A percentile compares a stretch with the other conserved stretches of the same genome.
Conservation (phyloP, 2,797 vertebrate genomes). For the Nasua narica region DNA sequence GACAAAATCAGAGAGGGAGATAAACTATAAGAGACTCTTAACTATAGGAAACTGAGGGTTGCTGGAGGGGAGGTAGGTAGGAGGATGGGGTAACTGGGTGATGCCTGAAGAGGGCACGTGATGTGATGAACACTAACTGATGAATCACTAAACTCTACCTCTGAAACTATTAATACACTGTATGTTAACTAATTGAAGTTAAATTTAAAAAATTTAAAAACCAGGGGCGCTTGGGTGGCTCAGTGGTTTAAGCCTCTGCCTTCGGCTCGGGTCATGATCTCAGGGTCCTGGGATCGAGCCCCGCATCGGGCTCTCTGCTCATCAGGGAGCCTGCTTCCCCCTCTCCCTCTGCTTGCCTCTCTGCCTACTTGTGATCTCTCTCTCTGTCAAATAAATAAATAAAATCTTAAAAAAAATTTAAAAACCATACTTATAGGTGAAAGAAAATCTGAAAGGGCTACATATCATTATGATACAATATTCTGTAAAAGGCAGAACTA, state of each 20-base stretch:
- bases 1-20: background rate
- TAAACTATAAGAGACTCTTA: background rate
- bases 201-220: background rate
- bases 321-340: too few species aligned
- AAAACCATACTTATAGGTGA: background rate
- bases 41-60: background rate
- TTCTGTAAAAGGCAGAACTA: background rate
- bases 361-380: too few species aligned
- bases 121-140: background rate
- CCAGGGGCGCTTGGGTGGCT: too few species aligned
- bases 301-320: too few species aligned
- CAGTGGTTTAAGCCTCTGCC: too few species aligned
- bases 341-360: too few species aligned
- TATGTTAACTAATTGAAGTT: background rate
- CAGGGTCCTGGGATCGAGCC: too few species aligned
- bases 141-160: background rate
- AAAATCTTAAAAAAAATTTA: background rate
- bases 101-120: background rate
- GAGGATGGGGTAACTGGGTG: background rate
- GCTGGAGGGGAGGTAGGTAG: background rate
- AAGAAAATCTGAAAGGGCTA: background rate
- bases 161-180: background rate
- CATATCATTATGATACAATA: background rate
- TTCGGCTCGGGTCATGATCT: too few species aligned
- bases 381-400: too few species aligned